phyloP scores from a whole-genome alignment of 2,113 vertebrate species.

The Archocentrus centrarchus region DNA sequence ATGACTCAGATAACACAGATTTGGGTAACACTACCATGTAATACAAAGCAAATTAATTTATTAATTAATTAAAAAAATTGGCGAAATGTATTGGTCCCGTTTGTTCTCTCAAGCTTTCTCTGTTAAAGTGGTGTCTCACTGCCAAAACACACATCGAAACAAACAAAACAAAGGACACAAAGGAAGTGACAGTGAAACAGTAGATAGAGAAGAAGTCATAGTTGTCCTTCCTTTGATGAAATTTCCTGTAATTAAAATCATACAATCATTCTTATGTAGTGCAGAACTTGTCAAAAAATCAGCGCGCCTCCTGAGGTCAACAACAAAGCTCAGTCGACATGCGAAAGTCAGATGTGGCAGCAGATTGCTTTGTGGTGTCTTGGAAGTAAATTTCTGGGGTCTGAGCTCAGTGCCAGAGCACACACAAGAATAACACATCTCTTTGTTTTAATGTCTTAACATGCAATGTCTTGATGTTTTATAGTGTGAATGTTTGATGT shows the following conservation, averaged over 20 bases:
- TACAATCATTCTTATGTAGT: constrained; percentile 55
- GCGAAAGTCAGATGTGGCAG: constrained; percentile 75
- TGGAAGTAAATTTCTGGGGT: constrained; percentile 59
- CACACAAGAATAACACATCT: constrained; percentile 28
- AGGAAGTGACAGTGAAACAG: not conserved
- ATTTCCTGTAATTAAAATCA: constrained; percentile 73
- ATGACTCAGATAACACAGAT: no score
- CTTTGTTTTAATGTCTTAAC: constrained; percentile 35
- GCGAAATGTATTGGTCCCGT: not conserved
- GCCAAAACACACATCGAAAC: not conserved
- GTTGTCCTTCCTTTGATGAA: constrained; percentile 48
- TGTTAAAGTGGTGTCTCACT: not conserved
- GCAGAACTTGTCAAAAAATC: constrained; percentile 51
- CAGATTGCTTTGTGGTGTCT: constrained; percentile 68
- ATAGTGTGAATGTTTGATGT: constrained; percentile 24
- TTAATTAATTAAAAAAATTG: not conserved
- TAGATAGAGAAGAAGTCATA: constrained; percentile 45
- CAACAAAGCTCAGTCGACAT: constrained; percentile 61
- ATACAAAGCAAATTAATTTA: not conserved
- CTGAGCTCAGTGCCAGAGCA: constrained; percentile 56
- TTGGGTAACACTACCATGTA: not conserved
- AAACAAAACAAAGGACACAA: not conserved
- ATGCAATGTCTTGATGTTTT: constrained; percentile 19
- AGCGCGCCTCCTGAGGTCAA: constrained; percentile 61
- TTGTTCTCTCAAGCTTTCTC: not conserved